A percentile compares a stretch with the other conserved stretches of the same genome.
Conservation (phyloP, 1,140 invertebrate species). For the Leptoteleia sp. region DNA sequence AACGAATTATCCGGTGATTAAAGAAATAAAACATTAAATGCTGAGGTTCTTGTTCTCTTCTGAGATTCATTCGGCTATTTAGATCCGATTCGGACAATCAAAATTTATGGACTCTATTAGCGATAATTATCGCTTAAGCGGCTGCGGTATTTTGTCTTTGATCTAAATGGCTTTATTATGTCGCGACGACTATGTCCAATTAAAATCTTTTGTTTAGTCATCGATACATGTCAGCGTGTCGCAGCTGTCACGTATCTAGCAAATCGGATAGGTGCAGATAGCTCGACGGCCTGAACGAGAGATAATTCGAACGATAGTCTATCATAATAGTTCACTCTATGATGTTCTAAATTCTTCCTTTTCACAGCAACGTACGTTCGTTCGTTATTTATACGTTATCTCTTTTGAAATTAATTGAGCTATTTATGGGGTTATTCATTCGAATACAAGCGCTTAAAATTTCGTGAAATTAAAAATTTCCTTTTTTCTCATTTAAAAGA, state of each 20-base stretch:
- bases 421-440: too few species aligned
- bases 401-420: too few species aligned
- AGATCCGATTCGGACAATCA: constrained; percentile 26
- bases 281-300: constrained; percentile 42
- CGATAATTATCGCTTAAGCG: too few species aligned
- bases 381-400: constrained; percentile 22
- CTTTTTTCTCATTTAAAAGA: too few species aligned
- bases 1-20: too few species aligned
- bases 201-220: constrained; percentile 65
- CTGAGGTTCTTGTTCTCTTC: too few species aligned
- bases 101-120: constrained; percentile 37
- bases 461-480: too few species aligned
- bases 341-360: constrained; percentile 18
- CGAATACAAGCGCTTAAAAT: too few species aligned
- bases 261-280: constrained; percentile 55
- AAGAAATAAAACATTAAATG: too few species aligned
- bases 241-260: constrained; percentile 47
- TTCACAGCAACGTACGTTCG: not conserved
- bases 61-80: constrained; percentile 8
- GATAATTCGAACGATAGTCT: constrained; percentile 55
- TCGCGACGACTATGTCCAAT: constrained; percentile 58
- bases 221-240: constrained; percentile 55
- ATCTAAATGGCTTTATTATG: constrained; percentile 41
- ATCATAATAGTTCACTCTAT: constrained; percentile 41
- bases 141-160: constrained; percentile 19